A percentile compares a stretch with the other conserved stretches of the same genome.
These are phyloP conservation scores for Pipra filicauda DNA, from an alignment of 2,113 vertebrate genomes.

Conservation along the genomic window DNA sequence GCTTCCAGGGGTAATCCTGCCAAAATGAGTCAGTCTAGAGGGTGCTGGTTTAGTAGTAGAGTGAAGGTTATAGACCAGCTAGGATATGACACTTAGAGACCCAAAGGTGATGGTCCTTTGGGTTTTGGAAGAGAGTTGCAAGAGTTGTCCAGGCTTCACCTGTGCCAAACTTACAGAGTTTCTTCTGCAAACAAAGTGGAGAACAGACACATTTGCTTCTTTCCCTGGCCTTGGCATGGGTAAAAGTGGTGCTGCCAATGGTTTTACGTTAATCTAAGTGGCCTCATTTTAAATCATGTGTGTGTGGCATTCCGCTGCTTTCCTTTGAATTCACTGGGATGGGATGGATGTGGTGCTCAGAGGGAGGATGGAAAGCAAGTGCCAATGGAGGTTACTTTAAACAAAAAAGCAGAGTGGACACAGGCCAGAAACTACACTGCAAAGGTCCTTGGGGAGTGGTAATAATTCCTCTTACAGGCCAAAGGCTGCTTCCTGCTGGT, in stretches of 20 bases:
- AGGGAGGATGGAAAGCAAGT: neutral
- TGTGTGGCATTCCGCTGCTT: neutral
- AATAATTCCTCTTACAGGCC: neutral
- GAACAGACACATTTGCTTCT: neutral
- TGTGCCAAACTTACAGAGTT: neutral
- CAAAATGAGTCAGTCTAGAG: neutral
- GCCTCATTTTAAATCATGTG: neutral
- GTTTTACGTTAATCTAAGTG: fast-evolving
- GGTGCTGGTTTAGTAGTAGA: neutral
- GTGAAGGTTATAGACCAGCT: neutral
- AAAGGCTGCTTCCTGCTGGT: neutral
- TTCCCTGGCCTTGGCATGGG: too few relatives aligned
- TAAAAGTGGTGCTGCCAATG: neutral
- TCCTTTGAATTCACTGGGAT: neutral
- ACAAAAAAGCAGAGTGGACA: neutral
- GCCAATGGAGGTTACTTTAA: neutral
- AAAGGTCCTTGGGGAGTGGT: neutral
- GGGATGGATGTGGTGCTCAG: fast-evolving
- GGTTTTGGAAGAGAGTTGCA: neutral
- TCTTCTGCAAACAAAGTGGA: neutral
- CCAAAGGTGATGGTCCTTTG: neutral
- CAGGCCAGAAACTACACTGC: neutral
- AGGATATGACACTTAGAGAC: neutral
- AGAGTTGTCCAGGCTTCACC: neutral
- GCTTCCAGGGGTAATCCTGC: neutral